Evolutionary conservation across 2,797 vertebrate genomes (phyloP).

Genomic region (Chelon auratus): DNA sequence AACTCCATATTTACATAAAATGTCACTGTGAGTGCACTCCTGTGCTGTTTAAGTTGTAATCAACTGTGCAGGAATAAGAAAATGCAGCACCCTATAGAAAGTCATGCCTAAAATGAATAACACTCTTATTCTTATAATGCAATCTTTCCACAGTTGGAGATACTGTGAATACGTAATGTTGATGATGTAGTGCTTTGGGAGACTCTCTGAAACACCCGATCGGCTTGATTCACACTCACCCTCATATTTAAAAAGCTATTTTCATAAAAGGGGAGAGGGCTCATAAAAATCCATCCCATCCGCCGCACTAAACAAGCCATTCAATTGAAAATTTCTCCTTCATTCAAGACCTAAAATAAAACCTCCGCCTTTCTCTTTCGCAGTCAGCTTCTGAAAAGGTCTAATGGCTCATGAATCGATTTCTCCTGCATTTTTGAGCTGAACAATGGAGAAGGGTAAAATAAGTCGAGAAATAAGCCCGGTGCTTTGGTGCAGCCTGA

Average conservation of each 20-base stretch:
- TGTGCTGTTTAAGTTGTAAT: constrained; percentile 44
- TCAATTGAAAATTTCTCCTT: constrained; percentile 31
- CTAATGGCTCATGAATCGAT: constrained; percentile 46
- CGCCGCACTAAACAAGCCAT: constrained; percentile 30
- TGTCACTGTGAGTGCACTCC: constrained; percentile 17
- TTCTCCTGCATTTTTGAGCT: constrained; percentile 27
- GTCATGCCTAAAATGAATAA: background rate
- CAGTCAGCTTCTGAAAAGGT: constrained; percentile 41
- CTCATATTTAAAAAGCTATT: constrained; percentile 26
- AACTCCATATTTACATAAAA: constrained; percentile 36
- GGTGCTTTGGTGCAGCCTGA: constrained; percentile 26
- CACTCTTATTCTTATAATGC: constrained; percentile 5
- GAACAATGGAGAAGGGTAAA: constrained; percentile 30
- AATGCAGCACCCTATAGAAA: background rate
- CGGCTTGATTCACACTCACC: constrained; percentile 35
- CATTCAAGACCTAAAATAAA: constrained; percentile 37
- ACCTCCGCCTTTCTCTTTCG: constrained; percentile 25
- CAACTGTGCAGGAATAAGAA: constrained; percentile 20
- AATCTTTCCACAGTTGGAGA: background rate
- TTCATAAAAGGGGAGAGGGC: background rate
- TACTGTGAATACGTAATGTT: constrained; percentile 8
- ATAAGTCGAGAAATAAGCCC: constrained; percentile 32
- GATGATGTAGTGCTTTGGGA: background rate
- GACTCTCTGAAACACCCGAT: constrained; percentile 34
- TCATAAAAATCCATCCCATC: background rate